These are phyloP conservation scores for Cyphomyrus plagiostoma DNA, from an alignment of 2,113 vertebrate species.

Conservation along the genomic window DNA sequence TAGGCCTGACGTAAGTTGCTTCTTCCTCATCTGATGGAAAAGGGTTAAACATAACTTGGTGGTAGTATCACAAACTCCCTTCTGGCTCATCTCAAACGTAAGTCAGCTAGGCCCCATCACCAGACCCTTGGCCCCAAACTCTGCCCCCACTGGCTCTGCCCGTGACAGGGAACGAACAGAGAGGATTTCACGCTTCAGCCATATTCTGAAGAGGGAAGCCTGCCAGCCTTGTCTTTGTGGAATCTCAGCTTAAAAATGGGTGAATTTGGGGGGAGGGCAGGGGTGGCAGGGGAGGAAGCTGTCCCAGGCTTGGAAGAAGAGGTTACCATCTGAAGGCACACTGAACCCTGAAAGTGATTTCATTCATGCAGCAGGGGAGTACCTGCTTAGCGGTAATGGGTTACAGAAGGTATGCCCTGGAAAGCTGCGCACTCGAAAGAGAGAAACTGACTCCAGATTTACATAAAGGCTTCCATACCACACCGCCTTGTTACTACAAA, in stretches of 20 bases:
- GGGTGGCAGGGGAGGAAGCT: neutral
- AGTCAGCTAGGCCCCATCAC: neutral
- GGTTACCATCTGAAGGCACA: neutral
- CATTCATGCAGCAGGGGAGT: neutral
- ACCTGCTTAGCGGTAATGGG: neutral
- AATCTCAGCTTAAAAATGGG: slow-evolving; percentile 1
- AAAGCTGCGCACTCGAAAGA: neutral
- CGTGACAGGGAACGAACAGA: neutral
- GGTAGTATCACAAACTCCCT: neutral
- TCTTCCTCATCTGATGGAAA: neutral
- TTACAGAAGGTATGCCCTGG: neutral
- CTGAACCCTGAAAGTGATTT: neutral
- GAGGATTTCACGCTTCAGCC: slow-evolving; percentile 18
- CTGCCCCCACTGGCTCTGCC: neutral
- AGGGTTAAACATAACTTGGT: neutral
- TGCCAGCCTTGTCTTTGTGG: neutral
- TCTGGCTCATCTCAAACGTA: neutral
- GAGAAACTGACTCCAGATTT: neutral
- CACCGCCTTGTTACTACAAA: neutral
- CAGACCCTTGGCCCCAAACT: neutral
- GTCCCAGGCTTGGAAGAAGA: neutral
- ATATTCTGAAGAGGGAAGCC: neutral
- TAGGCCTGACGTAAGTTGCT: neutral
- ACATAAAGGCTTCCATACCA: neutral
- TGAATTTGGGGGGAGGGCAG: neutral